Conservation (phyloP, 35 echinoderm and acorn worm species). For the Patiria miniata region DNA sequence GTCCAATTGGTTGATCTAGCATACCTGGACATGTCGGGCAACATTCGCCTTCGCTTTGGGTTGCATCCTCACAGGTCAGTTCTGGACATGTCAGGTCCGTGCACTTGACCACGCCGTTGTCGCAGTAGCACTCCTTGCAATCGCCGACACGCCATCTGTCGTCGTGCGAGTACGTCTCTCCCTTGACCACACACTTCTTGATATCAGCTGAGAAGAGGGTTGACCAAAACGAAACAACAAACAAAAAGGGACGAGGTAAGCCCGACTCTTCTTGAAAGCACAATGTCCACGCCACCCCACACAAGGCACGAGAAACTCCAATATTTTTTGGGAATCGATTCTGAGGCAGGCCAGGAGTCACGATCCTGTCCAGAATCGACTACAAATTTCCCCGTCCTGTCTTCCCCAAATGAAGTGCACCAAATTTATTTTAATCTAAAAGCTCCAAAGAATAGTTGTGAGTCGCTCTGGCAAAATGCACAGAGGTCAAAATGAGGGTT, state of each 20-base stretch:
- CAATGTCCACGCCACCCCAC: no score
- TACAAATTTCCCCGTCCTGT: no score
- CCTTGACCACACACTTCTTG: not conserved
- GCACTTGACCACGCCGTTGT: not conserved
- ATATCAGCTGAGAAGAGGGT: not conserved
- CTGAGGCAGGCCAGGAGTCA: no score
- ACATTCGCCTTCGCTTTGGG: not conserved
- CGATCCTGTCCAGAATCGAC: no score
- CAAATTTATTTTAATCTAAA: no score
- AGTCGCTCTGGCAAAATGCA: no score
- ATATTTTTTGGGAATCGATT: no score
- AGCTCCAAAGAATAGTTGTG: no score
- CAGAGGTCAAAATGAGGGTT: no score
- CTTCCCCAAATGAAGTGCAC: no score
- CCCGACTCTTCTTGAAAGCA: no score
- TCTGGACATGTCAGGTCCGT: not conserved
- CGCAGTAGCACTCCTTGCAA: slow-evolving; percentile 16
- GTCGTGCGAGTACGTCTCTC: not conserved
- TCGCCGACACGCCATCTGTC: not conserved
- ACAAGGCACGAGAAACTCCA: no score
- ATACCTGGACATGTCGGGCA: not conserved
- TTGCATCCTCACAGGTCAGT: not conserved
- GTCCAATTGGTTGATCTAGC: not conserved
- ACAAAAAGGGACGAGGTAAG: not conserved
- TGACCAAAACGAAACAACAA: not conserved